Evolutionary conservation across 2,113 vertebrate genomes (phyloP), one percentile per base, ranked within the genome.

Genomic region (Centropristis striata): DNA sequence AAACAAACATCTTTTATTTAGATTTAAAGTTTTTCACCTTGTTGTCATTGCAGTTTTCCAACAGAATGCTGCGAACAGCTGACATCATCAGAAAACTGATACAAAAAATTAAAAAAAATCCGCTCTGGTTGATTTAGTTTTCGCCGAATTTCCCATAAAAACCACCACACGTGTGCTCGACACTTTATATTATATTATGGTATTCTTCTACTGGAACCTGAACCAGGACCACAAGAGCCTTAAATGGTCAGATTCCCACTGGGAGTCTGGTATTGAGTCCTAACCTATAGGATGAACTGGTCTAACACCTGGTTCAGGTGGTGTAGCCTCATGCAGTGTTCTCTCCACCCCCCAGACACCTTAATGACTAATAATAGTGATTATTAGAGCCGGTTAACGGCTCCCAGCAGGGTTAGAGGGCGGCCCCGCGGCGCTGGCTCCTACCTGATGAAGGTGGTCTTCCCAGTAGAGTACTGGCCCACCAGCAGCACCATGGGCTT

Each of bases 371-470:
- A 47, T 8, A 37, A 20, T 5, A 0, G 2, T 9, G 10, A n/a
- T 13, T 15, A 6, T 0, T 14, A 11, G 3, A 1, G 32, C 32
- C 20, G n/a, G 16, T 20, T 7, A 15, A 12, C 4, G 39, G 25
- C 3, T 49, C 9, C 1, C 44, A n/a, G n/a, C n/a, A n/a, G n/a
- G n/a, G n/a, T n/a, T n/a, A n/a, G n/a, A n/a, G n/a, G n/a, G 16
- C 59, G 3, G 39, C 18, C 12, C 10, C 8, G 5, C 21, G 16
- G 28, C 2, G 21, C 12, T 2, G 44, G 16, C 10, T 5, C 1
- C 11, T 90, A 96, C 95, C 95, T 95, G 86, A 96, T 96, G 85
- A 96, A 96, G 49, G 95, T 95, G 77, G 95, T 96, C 59, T 96
- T 96, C 61, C 95, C 95, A 25, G 95, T 96, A 84, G 95, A 95